Percentiles rank a stretch among this genome's conserved stretches.
These are phyloP conservation scores for Drosophila pachea DNA, from an alignment of 1,140 invertebrate species.

Conservation along the genomic window DNA sequence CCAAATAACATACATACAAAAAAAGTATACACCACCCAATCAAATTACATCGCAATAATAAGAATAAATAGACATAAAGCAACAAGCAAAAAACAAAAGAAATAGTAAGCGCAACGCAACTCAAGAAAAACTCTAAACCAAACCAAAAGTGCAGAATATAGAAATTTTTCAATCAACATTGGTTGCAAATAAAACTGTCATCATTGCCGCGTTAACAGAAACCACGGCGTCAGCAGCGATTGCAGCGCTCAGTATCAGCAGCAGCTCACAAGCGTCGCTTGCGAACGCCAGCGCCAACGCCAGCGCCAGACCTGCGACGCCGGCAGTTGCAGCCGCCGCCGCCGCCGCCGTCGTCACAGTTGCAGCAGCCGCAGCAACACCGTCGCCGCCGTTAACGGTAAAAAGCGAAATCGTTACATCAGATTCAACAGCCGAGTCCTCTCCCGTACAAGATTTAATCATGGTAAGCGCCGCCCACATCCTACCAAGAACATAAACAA, in stretches of 20 bases:
- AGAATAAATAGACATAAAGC: conserved; percentile 23
- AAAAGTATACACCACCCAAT: conserved; percentile 5
- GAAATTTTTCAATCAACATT: conserved; percentile 69
- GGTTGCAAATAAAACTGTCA: conserved; percentile 77
- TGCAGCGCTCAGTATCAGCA: conserved; percentile 77
- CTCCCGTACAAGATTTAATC: conserved; percentile 75
- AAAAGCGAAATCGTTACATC: conserved; percentile 70
- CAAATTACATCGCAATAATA: conserved; percentile 15
- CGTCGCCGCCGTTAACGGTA: conserved; percentile 56
- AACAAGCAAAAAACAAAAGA: conserved; percentile 23
- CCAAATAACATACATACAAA: conserved; percentile 43
- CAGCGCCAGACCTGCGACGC: conserved; percentile 15
- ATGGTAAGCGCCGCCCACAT: conserved; percentile 69
- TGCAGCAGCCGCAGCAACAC: conserved; percentile 33
- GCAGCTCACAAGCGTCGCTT: conserved; percentile 74
- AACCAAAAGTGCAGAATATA: conserved; percentile 48
- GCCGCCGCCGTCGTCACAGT: conserved; percentile 18
- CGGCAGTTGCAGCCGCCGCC: conserved; percentile 23
- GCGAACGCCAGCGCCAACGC: conserved; percentile 40
- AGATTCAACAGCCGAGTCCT: conserved; percentile 69
- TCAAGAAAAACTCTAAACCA: conserved; percentile 24
- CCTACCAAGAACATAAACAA: conserved; percentile 32
- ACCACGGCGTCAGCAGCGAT: conserved; percentile 76
- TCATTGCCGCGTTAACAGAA: conserved; percentile 78
- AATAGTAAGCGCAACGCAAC: conserved; percentile 15